A percentile compares a stretch with the other conserved stretches of the same genome.
Evolutionary conservation across 2,888 invertebrate species (phyloP).

Genomic region (Quadroppia sp.): DNA sequence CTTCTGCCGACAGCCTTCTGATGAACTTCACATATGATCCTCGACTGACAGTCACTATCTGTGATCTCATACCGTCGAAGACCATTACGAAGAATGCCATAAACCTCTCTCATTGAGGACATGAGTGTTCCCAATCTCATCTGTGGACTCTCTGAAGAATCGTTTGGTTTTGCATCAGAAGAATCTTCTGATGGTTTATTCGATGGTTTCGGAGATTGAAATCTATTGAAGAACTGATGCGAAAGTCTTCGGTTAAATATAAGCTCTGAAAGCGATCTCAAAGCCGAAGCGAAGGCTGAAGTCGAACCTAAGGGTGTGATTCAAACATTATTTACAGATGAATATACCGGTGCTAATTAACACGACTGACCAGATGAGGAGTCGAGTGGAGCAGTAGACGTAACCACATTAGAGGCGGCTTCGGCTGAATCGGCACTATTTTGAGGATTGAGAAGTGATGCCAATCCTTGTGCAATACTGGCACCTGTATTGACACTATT

Average conservation of each 20-base stretch:
- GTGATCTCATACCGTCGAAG: slow-evolving; percentile 45
- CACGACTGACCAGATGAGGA: neutral
- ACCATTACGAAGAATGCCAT: slow-evolving; percentile 40
- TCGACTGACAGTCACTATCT: slow-evolving; percentile 46
- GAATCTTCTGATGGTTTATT: neutral
- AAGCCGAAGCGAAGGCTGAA: neutral
- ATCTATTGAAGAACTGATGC: neutral
- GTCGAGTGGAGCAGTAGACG: neutral
- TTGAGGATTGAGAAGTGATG: slow-evolving; percentile 17
- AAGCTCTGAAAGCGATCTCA: slow-evolving; percentile 23
- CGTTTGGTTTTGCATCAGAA: neutral
- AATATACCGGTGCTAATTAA: too few relatives aligned
- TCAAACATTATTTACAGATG: too few relatives aligned
- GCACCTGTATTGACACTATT: slow-evolving; percentile 1
- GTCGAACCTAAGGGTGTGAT: neutral
- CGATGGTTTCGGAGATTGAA: neutral
- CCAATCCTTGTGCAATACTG: neutral
- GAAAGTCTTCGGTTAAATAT: slow-evolving; percentile 30
- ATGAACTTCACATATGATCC: slow-evolving; percentile 46
- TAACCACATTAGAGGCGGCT: neutral
- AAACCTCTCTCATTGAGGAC: slow-evolving; percentile 38
- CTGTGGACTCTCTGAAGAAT: slow-evolving; percentile 30
- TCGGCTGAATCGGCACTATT: neutral
- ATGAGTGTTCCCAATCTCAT: slow-evolving; percentile 19
- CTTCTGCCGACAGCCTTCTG: slow-evolving; percentile 41